Percentiles rank a stretch among this genome's conserved stretches.
These are phyloP conservation scores for Ispidina lecontei DNA, from an alignment of 2,797 vertebrate genomes.

Conservation along the genomic window DNA sequence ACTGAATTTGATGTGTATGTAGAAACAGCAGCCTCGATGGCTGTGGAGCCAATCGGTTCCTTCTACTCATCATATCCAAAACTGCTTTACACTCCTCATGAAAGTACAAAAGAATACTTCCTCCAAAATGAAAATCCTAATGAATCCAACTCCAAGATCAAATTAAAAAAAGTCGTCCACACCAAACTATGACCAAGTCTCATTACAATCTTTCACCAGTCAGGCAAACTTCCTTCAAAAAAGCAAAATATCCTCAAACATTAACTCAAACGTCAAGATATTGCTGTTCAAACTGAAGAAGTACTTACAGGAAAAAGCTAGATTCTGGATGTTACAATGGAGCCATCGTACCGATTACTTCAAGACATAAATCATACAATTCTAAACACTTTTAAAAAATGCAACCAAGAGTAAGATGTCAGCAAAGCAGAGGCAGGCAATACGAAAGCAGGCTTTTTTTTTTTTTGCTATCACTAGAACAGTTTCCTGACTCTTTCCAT, in stretches of 20 bases:
- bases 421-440: background rate
- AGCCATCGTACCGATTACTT: background rate
- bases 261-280: background rate
- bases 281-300: background rate
- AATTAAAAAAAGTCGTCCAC: background rate
- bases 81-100: background rate
- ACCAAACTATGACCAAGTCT: background rate
- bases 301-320: background rate
- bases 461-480: background rate
- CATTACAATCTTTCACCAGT: background rate
- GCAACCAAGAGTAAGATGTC: background rate
- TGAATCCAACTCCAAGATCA: background rate
- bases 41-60: background rate
- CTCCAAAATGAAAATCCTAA: background rate
- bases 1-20: background rate
- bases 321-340: fast-evolving
- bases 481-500: background rate
- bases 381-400: background rate
- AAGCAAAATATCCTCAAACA: background rate
- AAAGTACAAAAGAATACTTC: background rate
- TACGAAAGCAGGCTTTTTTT: background rate
- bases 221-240: background rate
- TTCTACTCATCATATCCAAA: background rate
- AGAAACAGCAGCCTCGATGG: background rate
- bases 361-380: fast-evolving